Conservation (phyloP, 2,113 vertebrate genomes). For the Microcebus ravelobensis region DNA sequence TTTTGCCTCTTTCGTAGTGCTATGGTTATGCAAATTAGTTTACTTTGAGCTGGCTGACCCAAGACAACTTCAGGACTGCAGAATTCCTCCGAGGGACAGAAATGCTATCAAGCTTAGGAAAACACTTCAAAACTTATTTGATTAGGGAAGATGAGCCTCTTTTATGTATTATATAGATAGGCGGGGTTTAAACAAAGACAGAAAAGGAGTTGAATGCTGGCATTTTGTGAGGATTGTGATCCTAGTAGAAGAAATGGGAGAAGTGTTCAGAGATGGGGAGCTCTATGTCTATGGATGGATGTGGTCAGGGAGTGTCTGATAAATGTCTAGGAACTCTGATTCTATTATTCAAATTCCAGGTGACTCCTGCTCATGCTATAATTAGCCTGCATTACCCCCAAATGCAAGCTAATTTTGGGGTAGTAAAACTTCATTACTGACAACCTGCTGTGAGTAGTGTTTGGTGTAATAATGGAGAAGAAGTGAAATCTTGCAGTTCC, state of each 20-base stretch:
- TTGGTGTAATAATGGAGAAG: neutral
- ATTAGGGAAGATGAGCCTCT: neutral
- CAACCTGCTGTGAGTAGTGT: neutral
- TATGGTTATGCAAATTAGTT: neutral
- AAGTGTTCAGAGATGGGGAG: neutral
- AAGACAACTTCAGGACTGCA: neutral
- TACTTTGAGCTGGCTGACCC: neutral
- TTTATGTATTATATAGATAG: neutral
- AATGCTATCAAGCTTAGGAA: neutral
- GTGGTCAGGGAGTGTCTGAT: neutral
- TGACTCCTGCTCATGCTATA: neutral
- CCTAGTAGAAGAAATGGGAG: neutral
- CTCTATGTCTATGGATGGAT: neutral
- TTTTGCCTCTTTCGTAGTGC: neutral
- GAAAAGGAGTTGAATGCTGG: neutral
- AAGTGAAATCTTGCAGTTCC: neutral
- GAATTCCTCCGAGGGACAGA: neutral
- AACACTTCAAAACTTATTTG: neutral
- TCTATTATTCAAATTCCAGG: neutral
- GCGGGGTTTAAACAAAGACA: neutral
- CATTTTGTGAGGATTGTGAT: neutral
- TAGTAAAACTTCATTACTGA: neutral
- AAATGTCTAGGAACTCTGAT: neutral
- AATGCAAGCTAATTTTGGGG: neutral
- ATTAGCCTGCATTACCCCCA: neutral